These are phyloP conservation scores for Diarsia dahlii DNA, from an alignment of 2,888 invertebrate species.

Conservation along the genomic window DNA sequence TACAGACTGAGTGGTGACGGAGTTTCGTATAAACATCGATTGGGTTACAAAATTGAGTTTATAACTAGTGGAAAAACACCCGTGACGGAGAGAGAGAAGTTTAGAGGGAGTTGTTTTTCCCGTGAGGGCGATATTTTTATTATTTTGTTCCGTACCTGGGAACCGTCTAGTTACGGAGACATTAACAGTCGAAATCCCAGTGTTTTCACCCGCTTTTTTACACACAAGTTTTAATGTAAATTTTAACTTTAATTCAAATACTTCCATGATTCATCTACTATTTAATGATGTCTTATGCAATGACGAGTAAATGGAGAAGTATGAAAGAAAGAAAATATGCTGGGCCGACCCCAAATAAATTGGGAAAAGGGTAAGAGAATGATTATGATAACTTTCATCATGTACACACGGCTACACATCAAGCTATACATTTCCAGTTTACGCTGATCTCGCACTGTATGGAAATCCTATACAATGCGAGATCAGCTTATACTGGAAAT, in stretches of 20 bases:
- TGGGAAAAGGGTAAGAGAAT: too few relatives aligned
- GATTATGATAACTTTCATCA: too few relatives aligned
- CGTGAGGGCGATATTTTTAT: background rate
- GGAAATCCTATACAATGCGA: too few relatives aligned
- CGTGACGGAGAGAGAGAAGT: background rate
- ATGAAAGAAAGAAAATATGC: too few relatives aligned
- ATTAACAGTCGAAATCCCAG: background rate
- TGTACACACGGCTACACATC: too few relatives aligned
- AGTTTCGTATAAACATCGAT: slow-evolving; percentile 43
- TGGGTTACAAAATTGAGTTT: slow-evolving; percentile 14
- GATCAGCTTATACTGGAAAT: too few relatives aligned
- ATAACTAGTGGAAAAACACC: background rate
- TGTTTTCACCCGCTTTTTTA: background rate
- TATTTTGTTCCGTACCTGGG: background rate
- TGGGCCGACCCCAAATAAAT: too few relatives aligned
- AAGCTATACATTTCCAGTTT: too few relatives aligned
- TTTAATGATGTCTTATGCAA: too few relatives aligned
- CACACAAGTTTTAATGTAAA: background rate
- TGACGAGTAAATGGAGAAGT: too few relatives aligned
- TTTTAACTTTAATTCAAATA: background rate
- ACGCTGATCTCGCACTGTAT: too few relatives aligned
- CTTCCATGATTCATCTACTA: too few relatives aligned
- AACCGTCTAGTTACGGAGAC: background rate
- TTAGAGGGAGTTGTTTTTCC: background rate
- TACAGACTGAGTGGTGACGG: slow-evolving; percentile 26